Conservation (phyloP, 1,140 invertebrate species). For the Drosophila fuyamai region DNA sequence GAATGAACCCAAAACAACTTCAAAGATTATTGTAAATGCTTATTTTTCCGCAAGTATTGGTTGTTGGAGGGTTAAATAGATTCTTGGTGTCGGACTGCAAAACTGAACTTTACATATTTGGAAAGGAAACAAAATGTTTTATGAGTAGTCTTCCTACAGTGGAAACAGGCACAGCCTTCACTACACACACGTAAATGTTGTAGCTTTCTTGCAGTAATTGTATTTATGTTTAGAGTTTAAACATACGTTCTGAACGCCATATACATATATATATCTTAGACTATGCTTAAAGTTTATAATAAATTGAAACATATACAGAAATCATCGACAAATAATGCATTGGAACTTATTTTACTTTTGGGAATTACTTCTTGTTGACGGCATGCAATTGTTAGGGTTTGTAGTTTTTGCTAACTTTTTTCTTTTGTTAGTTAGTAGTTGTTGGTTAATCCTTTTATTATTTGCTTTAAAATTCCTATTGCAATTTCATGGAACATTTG, state of each 20-base stretch:
- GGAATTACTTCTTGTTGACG: neutral
- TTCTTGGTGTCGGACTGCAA: conserved; percentile 33
- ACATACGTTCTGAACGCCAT: conserved; percentile 77
- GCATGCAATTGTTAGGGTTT: neutral
- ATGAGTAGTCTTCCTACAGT: conserved; percentile 45
- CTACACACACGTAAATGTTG: conserved; percentile 59
- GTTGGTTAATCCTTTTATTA: neutral
- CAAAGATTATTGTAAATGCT: too few relatives aligned
- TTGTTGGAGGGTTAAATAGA: conserved; percentile 24
- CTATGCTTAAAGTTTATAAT: conserved; percentile 69
- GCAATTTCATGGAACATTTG: too few relatives aligned
- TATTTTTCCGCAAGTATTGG: neutral
- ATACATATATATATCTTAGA: conserved; percentile 60
- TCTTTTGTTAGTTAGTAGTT: neutral
- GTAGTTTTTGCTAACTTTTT: neutral
- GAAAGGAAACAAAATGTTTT: conserved; percentile 26
- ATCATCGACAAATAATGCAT: conserved; percentile 5
- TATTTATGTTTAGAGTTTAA: conserved; percentile 67
- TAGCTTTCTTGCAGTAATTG: conserved; percentile 61
- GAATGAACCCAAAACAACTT: too few relatives aligned
- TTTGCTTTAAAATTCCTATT: neutral
- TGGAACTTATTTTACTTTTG: conserved; percentile 16
- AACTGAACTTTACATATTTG: conserved; percentile 10
- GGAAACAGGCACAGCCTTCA: conserved; percentile 56
- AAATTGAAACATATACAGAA: conserved; percentile 66